Percentiles rank a stretch among this genome's conserved stretches.
These are phyloP conservation scores for Saturnia pavonia DNA, from an alignment of 2,888 invertebrate species.

Conservation along the genomic window DNA sequence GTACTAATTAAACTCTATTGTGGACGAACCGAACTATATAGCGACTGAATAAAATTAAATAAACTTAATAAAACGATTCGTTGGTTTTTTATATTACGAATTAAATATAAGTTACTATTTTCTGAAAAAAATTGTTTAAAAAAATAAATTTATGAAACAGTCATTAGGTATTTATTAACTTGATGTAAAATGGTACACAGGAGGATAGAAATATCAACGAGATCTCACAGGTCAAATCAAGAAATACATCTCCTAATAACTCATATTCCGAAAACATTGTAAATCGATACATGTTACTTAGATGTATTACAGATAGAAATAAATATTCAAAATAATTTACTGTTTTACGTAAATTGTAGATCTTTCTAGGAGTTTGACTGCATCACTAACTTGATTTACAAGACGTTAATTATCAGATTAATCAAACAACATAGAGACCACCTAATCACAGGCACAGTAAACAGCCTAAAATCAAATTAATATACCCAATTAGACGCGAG, in stretches of 20 bases:
- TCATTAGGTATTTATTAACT: neutral
- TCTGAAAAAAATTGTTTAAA: neutral
- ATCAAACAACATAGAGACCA: slow-evolving; percentile 29
- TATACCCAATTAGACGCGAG: slow-evolving; percentile 55
- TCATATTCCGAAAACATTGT: neutral
- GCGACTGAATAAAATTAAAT: neutral
- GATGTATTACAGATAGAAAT: neutral
- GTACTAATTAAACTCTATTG: too few species aligned
- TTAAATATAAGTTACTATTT: neutral
- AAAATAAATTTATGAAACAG: neutral
- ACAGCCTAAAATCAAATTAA: slow-evolving; percentile 41
- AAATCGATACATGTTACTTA: neutral
- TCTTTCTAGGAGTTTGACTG: neutral
- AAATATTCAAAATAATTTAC: neutral
- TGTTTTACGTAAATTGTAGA: slow-evolving; percentile 2
- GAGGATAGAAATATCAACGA: neutral
- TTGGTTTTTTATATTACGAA: neutral
- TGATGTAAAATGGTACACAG: neutral
- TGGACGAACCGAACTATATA: neutral
- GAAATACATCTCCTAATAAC: neutral
- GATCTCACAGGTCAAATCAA: neutral
- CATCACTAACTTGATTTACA: slow-evolving; percentile 14
- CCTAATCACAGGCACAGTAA: slow-evolving; percentile 34
- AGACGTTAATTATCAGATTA: slow-evolving; percentile 26
- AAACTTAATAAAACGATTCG: neutral